These are phyloP conservation scores for Aplidium turbinatum DNA, from an alignment of 23 tunicate genomes.

Conservation along the genomic window DNA sequence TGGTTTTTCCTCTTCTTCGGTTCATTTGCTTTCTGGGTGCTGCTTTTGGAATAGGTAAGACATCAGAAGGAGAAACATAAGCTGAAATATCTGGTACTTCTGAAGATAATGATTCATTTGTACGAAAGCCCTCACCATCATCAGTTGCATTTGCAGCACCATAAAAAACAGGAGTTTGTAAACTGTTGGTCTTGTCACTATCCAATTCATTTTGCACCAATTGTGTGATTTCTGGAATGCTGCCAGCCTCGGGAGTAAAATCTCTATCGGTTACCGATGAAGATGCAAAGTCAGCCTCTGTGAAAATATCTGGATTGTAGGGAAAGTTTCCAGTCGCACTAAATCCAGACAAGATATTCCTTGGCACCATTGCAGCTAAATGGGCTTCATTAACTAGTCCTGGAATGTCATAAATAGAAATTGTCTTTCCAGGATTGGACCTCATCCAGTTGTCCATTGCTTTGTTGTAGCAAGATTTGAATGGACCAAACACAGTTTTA, in stretches of 20 bases:
- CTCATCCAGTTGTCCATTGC: conserved; percentile 20
- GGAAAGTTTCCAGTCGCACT: not conserved
- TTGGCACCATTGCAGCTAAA: not conserved
- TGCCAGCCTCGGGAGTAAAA: not conserved
- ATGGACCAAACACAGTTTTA: conserved; percentile 14
- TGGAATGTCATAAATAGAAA: conserved; percentile 26
- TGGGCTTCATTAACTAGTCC: conserved; percentile 20
- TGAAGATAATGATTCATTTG: too few species aligned
- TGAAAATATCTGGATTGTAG: not conserved
- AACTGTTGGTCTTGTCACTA: too few species aligned
- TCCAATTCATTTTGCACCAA: too few species aligned
- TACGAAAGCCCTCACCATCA: too few species aligned
- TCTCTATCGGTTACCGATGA: not conserved
- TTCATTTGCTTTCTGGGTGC: too few species aligned
- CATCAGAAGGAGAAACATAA: too few species aligned
- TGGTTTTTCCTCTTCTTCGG: too few species aligned
- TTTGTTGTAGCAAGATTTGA: not conserved
- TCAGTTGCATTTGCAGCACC: too few species aligned
- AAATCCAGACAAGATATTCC: conserved; percentile 6
- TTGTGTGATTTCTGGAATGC: too few species aligned
- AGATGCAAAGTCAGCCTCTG: not conserved
- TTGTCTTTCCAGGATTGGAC: conserved; percentile 20
- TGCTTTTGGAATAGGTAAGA: too few species aligned
- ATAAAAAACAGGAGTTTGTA: too few species aligned
- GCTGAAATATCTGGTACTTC: too few species aligned